Base-by-base conservation (phyloP, 2,888 invertebrate genomes). In the Oxytorus armatus region DNA sequence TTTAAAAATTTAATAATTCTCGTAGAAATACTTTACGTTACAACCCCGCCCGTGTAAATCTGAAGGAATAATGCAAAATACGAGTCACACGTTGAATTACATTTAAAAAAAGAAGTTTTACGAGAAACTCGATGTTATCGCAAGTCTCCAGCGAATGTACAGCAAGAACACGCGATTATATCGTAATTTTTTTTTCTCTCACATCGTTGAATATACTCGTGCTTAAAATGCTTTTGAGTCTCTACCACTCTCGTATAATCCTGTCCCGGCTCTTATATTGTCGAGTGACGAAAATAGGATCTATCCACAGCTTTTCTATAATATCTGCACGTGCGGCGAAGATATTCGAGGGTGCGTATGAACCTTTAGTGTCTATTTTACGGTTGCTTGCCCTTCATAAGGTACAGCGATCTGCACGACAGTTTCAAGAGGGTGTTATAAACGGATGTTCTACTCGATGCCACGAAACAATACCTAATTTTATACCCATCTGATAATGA, bases 271-370 rank as follows among this genome's bases (percentile, higher is more conserved):
- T 29, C 5, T 5, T 3, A 29, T 5, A 14, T 8, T 33, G 23
- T n/a, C 25, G 7, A 42, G 55, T 0, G 53, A 68, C 42, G 14
- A 25, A 42, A 68, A 68, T 53, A 68, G 68, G 10, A 23, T 42
- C 16, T 11, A 39, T 68, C 39, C n/a, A n/a, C n/a, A 16, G 42
- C 2, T 3, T 11, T 18, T 7, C 11, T 11, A 3, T 51, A 36
- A 29, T 16, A 25, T 23, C 16, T 18, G 21, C 18, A 51, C 33
- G 36, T n/a, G n/a, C 11, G 36, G n/a, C 14, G 23, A 29, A 25
- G 8, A 68, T 23, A 25, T 57, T 47, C 33, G 36, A 70, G 57
- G 70, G 47, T 70, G 70, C 70, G 59, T n/a, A n/a, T 33, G 14
- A 59, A 11, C 33, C 57, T 59, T 57, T 59, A 44, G 42, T 57